phyloP scores from a whole-genome alignment of 92 coral and sea anemone species.

The Zoanthus gigantus region DNA sequence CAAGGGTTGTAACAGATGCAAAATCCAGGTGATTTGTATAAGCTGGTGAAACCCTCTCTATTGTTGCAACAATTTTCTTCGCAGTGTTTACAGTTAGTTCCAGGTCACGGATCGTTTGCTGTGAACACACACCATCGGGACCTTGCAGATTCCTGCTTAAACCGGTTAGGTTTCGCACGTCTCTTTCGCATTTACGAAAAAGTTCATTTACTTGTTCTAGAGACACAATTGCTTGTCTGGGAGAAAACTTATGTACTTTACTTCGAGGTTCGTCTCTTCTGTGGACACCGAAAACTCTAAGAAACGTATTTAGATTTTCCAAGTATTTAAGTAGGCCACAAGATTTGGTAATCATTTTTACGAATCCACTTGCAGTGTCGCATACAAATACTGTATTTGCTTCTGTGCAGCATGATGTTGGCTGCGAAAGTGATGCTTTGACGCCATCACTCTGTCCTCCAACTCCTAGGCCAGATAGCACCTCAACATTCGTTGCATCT shows the following conservation, averaged over 20 bases:
- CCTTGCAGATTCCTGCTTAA: slow-evolving; percentile 33
- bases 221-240: background rate
- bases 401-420: slow-evolving; percentile 44
- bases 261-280: background rate
- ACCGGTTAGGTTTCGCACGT: slow-evolving; percentile 29
- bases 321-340: slow-evolving; percentile 16
- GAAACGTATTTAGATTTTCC: slow-evolving; percentile 33
- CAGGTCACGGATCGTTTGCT: slow-evolving; percentile 33
- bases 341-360: slow-evolving; percentile 18
- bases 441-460: slow-evolving; percentile 33
- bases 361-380: slow-evolving; percentile 20
- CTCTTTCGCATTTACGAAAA: slow-evolving; percentile 16
- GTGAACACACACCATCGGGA: slow-evolving; percentile 43
- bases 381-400: slow-evolving; percentile 26
- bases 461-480: slow-evolving; percentile 24
- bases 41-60: slow-evolving; percentile 28
- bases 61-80: slow-evolving; percentile 20
- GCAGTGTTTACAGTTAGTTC: slow-evolving; percentile 5
- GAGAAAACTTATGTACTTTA: background rate
- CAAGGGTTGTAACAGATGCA: slow-evolving; percentile 31
- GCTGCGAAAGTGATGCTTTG: slow-evolving; percentile 36
- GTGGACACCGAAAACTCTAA: slow-evolving; percentile 21
- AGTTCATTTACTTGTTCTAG: background rate
- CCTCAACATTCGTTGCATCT: slow-evolving; percentile 33
- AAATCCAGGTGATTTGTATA: slow-evolving; percentile 14